Percentiles rank a stretch among this genome's conserved stretches.
Conservation (phyloP, 2,113 vertebrate genomes). For the Peromyscus leucopus region DNA sequence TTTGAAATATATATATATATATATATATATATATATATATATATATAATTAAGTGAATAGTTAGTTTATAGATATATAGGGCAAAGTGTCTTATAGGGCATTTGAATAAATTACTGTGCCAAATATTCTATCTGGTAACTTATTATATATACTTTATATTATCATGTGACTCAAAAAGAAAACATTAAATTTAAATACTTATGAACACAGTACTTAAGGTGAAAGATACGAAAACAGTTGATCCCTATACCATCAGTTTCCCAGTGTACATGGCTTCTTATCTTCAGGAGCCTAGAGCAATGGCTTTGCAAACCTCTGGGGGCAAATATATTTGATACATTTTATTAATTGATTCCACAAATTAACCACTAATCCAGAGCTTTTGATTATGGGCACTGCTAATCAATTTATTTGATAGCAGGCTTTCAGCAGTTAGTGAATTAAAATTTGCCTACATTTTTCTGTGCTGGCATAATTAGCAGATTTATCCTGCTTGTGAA, state of each 20-base stretch:
- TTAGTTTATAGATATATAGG: conserved; percentile 13
- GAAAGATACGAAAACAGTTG: conserved; percentile 28
- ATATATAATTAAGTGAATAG: background rate
- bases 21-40: conserved; percentile 28
- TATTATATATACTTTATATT: background rate
- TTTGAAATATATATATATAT: conserved; percentile 24
- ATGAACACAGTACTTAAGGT: conserved; percentile 55
- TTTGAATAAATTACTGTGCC: conserved; percentile 12
- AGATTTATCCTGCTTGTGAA: conserved; percentile 78
- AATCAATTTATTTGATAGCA: conserved; percentile 87
- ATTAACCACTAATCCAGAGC: conserved; percentile 84
- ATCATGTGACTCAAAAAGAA: background rate
- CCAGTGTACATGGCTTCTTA: conserved; percentile 71
- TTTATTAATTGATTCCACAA: conserved; percentile 85
- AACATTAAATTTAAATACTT: conserved; percentile 54
- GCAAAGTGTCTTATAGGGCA: background rate
- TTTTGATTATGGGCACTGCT: conserved; percentile 83
- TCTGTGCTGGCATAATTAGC: conserved; percentile 81
- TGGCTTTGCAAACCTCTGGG: conserved; percentile 72
- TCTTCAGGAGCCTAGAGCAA: conserved; percentile 72
- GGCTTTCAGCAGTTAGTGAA: conserved; percentile 81
- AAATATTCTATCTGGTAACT: conserved; percentile 28
- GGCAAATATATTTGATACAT: conserved; percentile 77
- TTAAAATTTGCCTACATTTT: conserved; percentile 76
- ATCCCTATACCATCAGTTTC: conserved; percentile 24